Evolutionary conservation across 2,113 vertebrate genomes (phyloP), one percentile per base, ranked within the genome.

Genomic region (Circaetus cinerascens): DNA sequence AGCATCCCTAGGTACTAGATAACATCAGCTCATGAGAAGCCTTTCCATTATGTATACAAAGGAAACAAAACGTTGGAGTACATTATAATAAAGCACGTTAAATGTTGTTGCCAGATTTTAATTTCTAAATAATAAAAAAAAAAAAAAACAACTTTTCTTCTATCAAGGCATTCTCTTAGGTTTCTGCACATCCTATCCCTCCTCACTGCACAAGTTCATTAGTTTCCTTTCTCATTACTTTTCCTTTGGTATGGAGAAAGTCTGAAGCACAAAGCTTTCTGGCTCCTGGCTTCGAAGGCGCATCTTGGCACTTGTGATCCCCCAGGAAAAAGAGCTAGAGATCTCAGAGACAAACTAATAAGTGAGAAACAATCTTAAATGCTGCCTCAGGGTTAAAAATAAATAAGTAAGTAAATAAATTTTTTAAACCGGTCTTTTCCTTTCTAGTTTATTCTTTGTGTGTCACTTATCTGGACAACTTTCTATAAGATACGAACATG

Each of bases 401-500:
- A 75, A 56, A 38, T 51, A 51, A 51, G 9, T 50, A 48, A 48
- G 22, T 50, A 51, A 51, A 51, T 27, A 51, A 26, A 27, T 27
- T 51, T 51, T 51, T 27, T 27, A 29, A 41, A 6, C 5, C 2
- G 1, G 27, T 60, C 19, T 57, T 40, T 73, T 67, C n/a, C 62
- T 67, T 83, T 74, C 32, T 30, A 67, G 12, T 71, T 74, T 50
- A 48, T 13, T 62, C 29, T 89, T 71, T 63, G 38, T 29, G 23
- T 45, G 64, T 67, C 56, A 87, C 19, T 34, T 53, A 63, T 22
- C 29, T 48, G 18, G 22, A 67, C 22, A 80, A 48, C 30, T 4
- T 51, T 78, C 62, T 23, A 0, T 40, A 92, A 64, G 59, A 30
- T 10, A 73, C 1, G 1, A 59, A 19, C 0, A 0, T 15, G 50